Conservation (phyloP, 2,888 invertebrate genomes). For the Hyposoter dolosus region DNA sequence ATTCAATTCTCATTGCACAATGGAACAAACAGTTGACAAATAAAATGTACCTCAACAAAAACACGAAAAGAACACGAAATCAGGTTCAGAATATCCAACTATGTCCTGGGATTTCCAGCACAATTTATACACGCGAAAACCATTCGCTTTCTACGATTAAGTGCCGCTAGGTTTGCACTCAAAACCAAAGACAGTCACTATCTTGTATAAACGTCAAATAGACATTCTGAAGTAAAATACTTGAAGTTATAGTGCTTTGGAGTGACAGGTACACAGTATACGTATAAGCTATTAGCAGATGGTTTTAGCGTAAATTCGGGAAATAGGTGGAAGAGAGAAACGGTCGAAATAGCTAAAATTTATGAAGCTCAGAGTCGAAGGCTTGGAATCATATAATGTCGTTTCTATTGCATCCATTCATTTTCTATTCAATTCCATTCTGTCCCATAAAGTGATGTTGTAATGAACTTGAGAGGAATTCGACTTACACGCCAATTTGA, state of each 20-base stretch:
- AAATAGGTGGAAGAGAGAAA: neutral
- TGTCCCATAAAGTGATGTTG: slow-evolving; percentile 34
- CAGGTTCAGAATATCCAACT: neutral
- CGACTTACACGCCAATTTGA: slow-evolving; percentile 30
- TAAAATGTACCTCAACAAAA: neutral
- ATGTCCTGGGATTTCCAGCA: neutral
- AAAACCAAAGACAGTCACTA: neutral
- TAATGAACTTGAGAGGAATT: slow-evolving; percentile 36
- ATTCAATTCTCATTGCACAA: neutral
- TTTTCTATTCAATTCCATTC: slow-evolving; percentile 5
- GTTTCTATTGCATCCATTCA: neutral
- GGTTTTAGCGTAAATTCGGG: slow-evolving; percentile 15
- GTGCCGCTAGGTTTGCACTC: neutral
- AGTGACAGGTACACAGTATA: neutral
- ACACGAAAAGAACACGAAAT: neutral
- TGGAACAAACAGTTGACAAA: neutral
- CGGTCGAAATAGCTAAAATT: slow-evolving; percentile 19
- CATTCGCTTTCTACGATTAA: neutral
- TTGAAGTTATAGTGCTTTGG: neutral
- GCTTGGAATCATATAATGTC: slow-evolving; percentile 28
- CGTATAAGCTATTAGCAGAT: slow-evolving; percentile 27
- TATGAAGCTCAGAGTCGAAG: slow-evolving; percentile 45
- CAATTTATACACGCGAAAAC: neutral
- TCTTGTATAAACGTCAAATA: neutral
- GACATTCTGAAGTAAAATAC: slow-evolving; percentile 6